Evolutionary conservation across 2,797 vertebrate species (phyloP).

Genomic region (Sebastes diaconus): DNA sequence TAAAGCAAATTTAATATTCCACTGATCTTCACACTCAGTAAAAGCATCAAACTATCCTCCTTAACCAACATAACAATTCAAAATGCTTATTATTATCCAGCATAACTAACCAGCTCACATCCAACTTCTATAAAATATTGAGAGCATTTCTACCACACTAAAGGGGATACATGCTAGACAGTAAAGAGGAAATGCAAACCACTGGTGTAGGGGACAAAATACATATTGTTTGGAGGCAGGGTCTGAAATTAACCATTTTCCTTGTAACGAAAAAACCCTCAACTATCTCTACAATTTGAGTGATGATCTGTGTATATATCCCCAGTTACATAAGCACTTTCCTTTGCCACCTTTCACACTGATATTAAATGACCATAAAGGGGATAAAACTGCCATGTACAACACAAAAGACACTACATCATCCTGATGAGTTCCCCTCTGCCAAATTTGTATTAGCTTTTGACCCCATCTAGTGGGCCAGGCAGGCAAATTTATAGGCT

Average conservation of each 20-base stretch:
- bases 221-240: not conserved
- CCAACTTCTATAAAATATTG: not conserved
- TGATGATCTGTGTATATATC: not conserved
- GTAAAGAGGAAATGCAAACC: not conserved
- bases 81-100: constrained; percentile 9
- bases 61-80: constrained; percentile 9
- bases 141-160: constrained; percentile 16
- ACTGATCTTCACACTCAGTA: not conserved
- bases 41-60: not conserved
- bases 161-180: not conserved
- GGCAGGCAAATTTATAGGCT: not conserved
- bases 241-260: too few relatives aligned
- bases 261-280: not conserved
- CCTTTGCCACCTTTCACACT: not conserved
- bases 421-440: rapidly evolving
- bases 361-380: not conserved
- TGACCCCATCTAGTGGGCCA: constrained; percentile 72
- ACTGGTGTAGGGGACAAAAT: not conserved
- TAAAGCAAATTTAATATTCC: not conserved
- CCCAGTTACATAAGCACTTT: constrained; percentile 32
- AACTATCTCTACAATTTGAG: not conserved
- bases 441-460: constrained; percentile 2
- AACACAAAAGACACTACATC: not conserved
- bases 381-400: rapidly evolving
- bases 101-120: not conserved